Evolutionary conservation across 2,797 vertebrate species (phyloP).

Genomic region (Gymnocypris eckloni): DNA sequence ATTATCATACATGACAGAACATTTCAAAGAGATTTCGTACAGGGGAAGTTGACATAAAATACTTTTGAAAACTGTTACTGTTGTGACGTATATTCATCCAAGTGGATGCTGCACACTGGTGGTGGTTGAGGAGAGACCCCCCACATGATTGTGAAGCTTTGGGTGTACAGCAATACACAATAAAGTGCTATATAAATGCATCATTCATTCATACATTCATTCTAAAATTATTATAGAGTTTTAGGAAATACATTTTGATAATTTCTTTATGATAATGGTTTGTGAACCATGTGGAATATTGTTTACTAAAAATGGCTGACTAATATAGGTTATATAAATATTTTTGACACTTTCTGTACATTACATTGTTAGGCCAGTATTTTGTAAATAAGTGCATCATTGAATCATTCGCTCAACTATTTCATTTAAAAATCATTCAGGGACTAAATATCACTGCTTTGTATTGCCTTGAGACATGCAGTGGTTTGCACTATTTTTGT

Average conservation of each 20-base stretch:
- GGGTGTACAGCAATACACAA: no score
- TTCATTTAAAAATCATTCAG: background rate
- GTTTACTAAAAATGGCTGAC: background rate
- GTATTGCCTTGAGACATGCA: background rate
- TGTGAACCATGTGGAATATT: background rate
- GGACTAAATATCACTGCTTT: background rate
- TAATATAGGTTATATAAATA: no score
- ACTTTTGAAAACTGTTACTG: background rate
- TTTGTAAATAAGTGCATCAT: background rate
- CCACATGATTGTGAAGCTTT: no score
- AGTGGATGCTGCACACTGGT: no score
- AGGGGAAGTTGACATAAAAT: background rate
- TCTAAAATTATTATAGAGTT: background rate
- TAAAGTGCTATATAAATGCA: no score
- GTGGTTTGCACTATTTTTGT: background rate
- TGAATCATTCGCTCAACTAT: background rate
- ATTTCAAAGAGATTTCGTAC: background rate
- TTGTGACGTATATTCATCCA: background rate
- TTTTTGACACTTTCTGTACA: background rate
- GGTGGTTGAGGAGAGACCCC: no score
- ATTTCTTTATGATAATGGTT: background rate
- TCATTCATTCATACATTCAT: no score
- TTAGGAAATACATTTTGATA: background rate
- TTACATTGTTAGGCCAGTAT: background rate
- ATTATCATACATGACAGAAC: background rate